Base-by-base conservation (phyloP, 1,140 invertebrate species). In the Drosophila ogumai region DNA sequence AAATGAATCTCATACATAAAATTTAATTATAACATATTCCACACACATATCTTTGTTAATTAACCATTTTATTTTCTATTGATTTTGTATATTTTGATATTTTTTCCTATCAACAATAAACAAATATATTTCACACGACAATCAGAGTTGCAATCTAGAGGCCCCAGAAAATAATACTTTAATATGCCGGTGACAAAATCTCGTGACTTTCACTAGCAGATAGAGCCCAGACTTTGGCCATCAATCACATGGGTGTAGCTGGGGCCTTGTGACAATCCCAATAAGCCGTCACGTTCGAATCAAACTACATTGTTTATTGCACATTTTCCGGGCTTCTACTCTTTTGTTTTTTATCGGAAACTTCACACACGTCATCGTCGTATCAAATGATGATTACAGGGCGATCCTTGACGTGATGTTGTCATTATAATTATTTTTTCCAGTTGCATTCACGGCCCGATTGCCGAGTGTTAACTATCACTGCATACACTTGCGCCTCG, bases 241-340 rank as follows among this genome's bases (percentile, higher is more conserved):
- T 73, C 68, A 47, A 75, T 75, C 72, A 75, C 72, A 75, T 75
- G 72, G 59, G 13, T 41, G 36, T 41, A 56, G 43, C 66, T 54
- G 22, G 36, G 55, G 72, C 71, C 72, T 75, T 75, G 69, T 75
- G 72, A 75, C 72, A 75, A 75, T 74, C 58, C 69, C 67, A 75
- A 75, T 71, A 71, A 71, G 67, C 67, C 65, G 69, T 75, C 72
- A 75, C 72, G 72, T 75, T 74, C 71, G 59, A 74, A 75, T 74
- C 71, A 75, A 63, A 75, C 64, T 75, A 71, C 67, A 71, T 75
- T 75, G 71, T 75, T 75, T 49, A 75, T 75, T 71, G 67, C 64
- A 71, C 71, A 74, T 74, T 73, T 74, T 74, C 36, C 28, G n/a
- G 63, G 22, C 25, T 28, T 5, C 25, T 41, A 19, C 32, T 41